phyloP scores from a whole-genome alignment of 2,888 invertebrate genomes.

The Lymantria monacha region DNA sequence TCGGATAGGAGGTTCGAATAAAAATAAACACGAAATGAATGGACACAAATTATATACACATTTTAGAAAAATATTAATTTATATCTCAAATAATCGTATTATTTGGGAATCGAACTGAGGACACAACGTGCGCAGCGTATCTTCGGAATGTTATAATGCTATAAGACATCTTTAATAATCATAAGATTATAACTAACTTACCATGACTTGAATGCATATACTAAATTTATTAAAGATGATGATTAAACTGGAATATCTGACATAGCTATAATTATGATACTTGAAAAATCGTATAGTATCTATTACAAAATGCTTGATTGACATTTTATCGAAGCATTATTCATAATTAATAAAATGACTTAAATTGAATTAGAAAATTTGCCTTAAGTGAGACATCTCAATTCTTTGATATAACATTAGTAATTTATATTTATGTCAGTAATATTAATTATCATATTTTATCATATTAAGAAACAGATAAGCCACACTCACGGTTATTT shows the following conservation, averaged over 20 bases:
- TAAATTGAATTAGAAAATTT: constrained; percentile 1
- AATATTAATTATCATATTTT: constrained; percentile 7
- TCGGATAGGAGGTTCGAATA: too few relatives aligned
- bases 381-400: neutral
- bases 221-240: neutral
- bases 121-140: neutral
- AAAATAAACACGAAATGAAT: too few relatives aligned
- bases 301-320: constrained; percentile 1
- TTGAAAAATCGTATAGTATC: neutral
- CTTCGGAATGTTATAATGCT: neutral
- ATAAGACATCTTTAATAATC: neutral
- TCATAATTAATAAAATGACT: constrained; percentile 1
- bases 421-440: constrained; percentile 4
- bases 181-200: neutral
- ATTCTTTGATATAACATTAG: neutral
- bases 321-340: neutral
- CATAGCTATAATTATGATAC: neutral
- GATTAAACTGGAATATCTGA: neutral
- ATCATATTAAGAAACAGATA: constrained; percentile 7
- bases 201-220: neutral
- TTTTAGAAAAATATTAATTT: too few relatives aligned
- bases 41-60: too few relatives aligned
- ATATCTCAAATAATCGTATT: too few relatives aligned
- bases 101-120: too few relatives aligned
- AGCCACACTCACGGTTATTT: constrained; percentile 1